These are phyloP conservation scores for Tetrax tetrax DNA, from an alignment of 2,113 vertebrate species.

Conservation along the genomic window DNA sequence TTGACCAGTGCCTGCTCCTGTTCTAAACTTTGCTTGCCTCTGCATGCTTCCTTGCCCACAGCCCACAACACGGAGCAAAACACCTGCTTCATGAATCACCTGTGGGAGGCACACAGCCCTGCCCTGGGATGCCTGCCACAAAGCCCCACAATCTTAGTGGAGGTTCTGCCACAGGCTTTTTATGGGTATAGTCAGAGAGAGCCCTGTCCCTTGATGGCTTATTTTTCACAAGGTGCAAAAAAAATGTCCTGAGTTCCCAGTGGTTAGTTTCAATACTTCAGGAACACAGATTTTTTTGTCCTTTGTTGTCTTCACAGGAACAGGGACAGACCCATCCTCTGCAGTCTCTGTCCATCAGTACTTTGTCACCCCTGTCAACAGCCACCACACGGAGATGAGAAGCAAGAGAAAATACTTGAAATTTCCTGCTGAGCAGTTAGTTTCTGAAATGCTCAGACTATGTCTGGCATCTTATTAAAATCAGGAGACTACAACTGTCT, in stretches of 20 bases:
- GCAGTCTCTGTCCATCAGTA: not conserved
- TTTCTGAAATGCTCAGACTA: not conserved
- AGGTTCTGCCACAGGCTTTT: not conserved
- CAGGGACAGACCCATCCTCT: not conserved
- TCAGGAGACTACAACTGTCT: not conserved
- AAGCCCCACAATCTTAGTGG: not conserved
- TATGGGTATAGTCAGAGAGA: not conserved
- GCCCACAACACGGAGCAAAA: not conserved
- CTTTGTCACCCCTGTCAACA: not conserved
- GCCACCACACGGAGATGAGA: not conserved
- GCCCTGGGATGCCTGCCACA: not conserved
- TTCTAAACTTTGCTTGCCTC: not conserved
- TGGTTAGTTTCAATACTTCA: not conserved
- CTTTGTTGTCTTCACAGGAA: conserved; percentile 23
- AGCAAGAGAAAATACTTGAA: not conserved
- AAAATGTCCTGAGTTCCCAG: not conserved
- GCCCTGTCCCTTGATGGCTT: not conserved
- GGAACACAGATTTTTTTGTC: not conserved
- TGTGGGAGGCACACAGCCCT: not conserved
- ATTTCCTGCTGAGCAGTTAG: not conserved
- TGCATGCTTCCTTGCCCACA: not conserved
- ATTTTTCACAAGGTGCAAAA: not conserved
- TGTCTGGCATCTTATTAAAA: not conserved
- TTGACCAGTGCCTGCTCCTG: not conserved
- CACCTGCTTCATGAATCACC: not conserved